These are phyloP conservation scores for Gadus macrocephalus DNA, from an alignment of 2,113 vertebrate genomes.

Conservation along the genomic window DNA sequence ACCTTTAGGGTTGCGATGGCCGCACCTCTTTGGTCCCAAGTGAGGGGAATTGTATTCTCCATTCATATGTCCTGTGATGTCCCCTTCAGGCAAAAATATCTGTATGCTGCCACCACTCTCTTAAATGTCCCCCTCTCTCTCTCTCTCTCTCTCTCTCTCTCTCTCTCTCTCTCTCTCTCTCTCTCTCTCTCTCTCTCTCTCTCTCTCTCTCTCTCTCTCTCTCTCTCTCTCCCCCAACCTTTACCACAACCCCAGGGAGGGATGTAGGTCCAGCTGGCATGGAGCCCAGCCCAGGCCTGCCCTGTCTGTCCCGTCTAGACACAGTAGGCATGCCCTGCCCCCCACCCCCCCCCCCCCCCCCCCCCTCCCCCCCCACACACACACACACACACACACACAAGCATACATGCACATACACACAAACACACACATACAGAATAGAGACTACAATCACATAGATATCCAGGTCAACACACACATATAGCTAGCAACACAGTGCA, in stretches of 20 bases:
- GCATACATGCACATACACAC: no score
- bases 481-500: conserved; percentile 9
- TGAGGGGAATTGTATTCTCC: no score
- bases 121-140: background rate
- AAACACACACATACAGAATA: background rate
- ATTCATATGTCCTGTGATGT: no score
- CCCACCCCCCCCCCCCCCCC: no score
- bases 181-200: no score
- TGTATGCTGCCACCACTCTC: no score
- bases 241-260: conserved; percentile 30
- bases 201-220: background rate
- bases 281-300: conserved; percentile 17
- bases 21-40: no score
- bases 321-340: no score
- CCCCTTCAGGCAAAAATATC: no score
- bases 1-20: no score
- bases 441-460: conserved; percentile 20
- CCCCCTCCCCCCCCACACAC: no score
- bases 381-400: conserved; percentile 9
- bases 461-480: conserved; percentile 44
- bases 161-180: background rate
- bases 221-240: conserved; percentile 16
- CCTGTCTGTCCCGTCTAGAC: conserved; percentile 2
- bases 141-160: conserved; percentile 7
- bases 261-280: conserved; percentile 45